Evolutionary conservation across 2,113 vertebrate species (phyloP).

Genomic region (Megaceryle maxima): DNA sequence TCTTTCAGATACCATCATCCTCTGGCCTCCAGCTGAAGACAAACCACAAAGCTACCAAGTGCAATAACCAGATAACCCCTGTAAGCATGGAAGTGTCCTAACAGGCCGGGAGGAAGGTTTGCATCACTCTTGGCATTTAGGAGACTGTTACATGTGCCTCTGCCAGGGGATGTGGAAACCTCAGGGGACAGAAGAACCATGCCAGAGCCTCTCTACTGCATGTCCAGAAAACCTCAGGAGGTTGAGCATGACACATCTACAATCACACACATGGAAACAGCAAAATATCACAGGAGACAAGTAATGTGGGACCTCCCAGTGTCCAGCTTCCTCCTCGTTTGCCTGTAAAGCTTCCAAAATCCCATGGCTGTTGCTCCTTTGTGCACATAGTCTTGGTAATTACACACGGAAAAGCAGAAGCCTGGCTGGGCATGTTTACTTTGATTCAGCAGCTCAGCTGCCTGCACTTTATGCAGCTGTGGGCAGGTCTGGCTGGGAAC

Average conservation of each 20-base stretch:
- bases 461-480: background rate
- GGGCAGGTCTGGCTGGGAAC: background rate
- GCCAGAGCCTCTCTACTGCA: background rate
- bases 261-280: background rate
- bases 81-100: background rate
- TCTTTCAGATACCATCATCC: background rate
- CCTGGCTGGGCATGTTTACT: accelerated
- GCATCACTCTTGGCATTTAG: too few species aligned
- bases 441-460: background rate
- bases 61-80: background rate
- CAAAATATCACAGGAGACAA: background rate
- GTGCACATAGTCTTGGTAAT: accelerated
- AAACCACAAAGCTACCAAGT: background rate
- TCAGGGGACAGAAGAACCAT: background rate
- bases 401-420: background rate
- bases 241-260: background rate
- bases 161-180: background rate
- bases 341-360: background rate
- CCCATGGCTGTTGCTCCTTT: accelerated
- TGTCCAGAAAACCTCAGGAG: background rate
- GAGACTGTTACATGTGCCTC: background rate
- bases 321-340: background rate
- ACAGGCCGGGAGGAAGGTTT: background rate
- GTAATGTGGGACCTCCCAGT: background rate
- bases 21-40: background rate